A percentile compares a stretch with the other conserved stretches of the same genome.
Evolutionary conservation across 2,113 vertebrate genomes (phyloP).

Genomic region (Trematocara nigrifrons): DNA sequence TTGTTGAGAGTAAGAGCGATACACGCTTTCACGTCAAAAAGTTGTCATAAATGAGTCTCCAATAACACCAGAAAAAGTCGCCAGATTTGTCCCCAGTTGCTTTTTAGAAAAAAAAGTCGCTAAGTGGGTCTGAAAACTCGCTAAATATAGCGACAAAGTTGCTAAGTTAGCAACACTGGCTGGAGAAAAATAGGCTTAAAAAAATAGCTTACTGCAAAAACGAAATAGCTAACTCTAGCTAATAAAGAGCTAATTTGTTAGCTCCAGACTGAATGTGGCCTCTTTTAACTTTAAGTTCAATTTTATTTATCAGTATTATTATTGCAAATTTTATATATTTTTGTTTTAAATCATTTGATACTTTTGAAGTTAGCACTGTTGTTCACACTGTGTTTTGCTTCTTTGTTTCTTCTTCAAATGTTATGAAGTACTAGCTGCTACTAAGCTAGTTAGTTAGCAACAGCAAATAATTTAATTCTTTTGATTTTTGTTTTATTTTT

Average conservation of each 20-base stretch:
- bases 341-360: background rate
- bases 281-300: background rate
- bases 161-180: background rate
- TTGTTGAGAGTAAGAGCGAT: too few species aligned
- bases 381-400: background rate
- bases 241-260: background rate
- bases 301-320: background rate
- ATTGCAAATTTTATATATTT: background rate
- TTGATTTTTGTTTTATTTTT: background rate
- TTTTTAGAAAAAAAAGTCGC: too few species aligned
- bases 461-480: background rate
- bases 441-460: background rate
- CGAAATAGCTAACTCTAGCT: background rate
- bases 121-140: too few species aligned
- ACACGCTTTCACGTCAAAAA: too few species aligned
- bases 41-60: too few species aligned
- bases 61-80: too few species aligned
- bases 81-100: too few species aligned
- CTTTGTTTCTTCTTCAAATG: background rate
- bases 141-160: background rate
- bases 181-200: background rate
- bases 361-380: background rate
- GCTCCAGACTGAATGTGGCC: background rate
- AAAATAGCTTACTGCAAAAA: background rate
- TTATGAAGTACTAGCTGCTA: background rate